Base-by-base conservation (phyloP, 2,113 vertebrate species). In the Odobenus rosmarus region DNA sequence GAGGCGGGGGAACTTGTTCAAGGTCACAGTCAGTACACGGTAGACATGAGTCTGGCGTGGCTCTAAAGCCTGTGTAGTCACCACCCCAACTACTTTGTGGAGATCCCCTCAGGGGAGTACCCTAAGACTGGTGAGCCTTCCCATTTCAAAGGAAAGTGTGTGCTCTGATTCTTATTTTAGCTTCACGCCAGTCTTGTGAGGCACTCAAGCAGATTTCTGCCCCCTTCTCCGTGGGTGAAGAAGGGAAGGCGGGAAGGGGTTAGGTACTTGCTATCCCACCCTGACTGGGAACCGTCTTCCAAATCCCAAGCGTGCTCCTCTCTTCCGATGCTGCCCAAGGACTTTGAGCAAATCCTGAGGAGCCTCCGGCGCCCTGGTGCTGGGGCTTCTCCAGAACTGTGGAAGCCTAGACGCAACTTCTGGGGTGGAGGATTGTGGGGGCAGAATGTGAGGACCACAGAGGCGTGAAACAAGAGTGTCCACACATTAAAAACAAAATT, bases 361-460 rank as follows among this genome's bases (percentile, higher is more conserved):
- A 23, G 5, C 21, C 46, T 46, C 46, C 26, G 19, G n/a, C 2
- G 7, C 62, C 76, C 90, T 10, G 31, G 12, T 3, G 0, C 24
- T 24, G 33, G 36, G 67, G n/a, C 23, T 84, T 84, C 94, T 87
- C 85, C 67, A 23, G 67, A 42, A 0, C 0, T 1, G 1, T 0
- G 46, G 53, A 80, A 39, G 18, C 55, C 39, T 3, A 4, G 21
- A 28, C 16, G 14, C 55, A 10, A 61, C 21, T 61, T 67, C 14
- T 7, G 28, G 36, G 15, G 33, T 0, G 0, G 31, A 42, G 0
- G 23, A 36, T 5, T 28, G 36, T 26, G 21, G 51, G 13, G 36
- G 36, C 18, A 18, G 55, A 23, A 10, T 23, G 31, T 4, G 1
- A 57, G 57, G 93, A 42, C 55, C 21, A 19, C 33, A 26, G 33